Conservation (phyloP, 2,797 vertebrate genomes). For the Silurus aristotelis region DNA sequence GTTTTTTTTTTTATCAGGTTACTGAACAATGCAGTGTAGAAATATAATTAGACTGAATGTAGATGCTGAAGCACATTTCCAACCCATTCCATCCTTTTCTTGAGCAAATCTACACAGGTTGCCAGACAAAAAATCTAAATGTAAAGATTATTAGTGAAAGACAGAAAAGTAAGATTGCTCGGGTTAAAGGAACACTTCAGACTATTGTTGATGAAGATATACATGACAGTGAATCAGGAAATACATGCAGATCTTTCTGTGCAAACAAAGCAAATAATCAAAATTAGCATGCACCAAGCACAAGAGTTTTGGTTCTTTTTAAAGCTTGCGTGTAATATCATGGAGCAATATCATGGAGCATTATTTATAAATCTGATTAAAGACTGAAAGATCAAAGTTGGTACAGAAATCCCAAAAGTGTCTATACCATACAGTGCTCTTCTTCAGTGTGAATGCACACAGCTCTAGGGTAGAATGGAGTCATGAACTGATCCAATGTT, state of each 20-base stretch:
- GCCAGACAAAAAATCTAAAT: neutral
- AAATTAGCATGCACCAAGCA: neutral
- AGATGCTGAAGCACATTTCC: neutral
- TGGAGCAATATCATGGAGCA: constrained; percentile 6
- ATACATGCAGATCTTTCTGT: neutral
- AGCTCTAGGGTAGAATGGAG: neutral
- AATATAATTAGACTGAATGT: neutral
- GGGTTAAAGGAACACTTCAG: neutral
- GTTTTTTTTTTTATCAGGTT: neutral
- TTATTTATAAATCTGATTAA: constrained; percentile 20
- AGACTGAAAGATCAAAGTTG: constrained; percentile 17
- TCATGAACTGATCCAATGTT: neutral
- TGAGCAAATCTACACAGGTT: neutral
- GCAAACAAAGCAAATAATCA: neutral
- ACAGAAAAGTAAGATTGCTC: neutral
- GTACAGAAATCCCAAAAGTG: neutral
- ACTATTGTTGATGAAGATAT: neutral
- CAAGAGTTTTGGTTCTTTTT: neutral
- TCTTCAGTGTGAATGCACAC: neutral
- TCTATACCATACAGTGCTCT: neutral
- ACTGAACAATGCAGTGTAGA: neutral
- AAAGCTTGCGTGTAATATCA: neutral
- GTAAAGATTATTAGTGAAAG: too few relatives aligned
- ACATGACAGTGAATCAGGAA: constrained; percentile 1
- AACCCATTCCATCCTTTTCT: neutral